Evolutionary conservation across 1,140 invertebrate species (phyloP).

Genomic region (Trichomalopsis sarcophagae): DNA sequence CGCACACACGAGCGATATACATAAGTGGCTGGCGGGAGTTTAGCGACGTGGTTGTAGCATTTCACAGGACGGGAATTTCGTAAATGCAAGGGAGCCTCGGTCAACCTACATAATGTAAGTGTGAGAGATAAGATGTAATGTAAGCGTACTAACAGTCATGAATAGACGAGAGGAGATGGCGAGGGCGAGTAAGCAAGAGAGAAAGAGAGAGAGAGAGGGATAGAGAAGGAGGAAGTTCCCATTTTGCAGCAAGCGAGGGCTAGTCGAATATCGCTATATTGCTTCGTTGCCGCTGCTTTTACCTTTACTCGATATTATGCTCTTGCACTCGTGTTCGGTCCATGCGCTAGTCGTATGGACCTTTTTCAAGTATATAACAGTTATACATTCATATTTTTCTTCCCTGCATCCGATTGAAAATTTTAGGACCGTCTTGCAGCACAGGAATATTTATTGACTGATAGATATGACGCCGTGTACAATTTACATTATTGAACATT

Average conservation of each 20-base stretch:
- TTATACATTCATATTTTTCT: not conserved
- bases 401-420: not conserved
- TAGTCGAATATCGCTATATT: constrained; percentile 8
- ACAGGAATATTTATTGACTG: no score
- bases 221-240: not conserved
- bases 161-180: constrained; percentile 52
- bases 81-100: constrained; percentile 40
- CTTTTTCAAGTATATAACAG: not conserved
- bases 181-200: not conserved
- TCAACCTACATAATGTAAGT: constrained; percentile 60
- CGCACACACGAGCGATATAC: not conserved
- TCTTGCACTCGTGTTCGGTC: not conserved
- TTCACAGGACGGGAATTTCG: constrained; percentile 39
- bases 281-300: constrained; percentile 2
- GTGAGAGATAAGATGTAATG: no score
- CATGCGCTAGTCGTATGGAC: not conserved
- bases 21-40: not conserved
- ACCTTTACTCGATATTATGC: not conserved
- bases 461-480: no score
- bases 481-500: no score
- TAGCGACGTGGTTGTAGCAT: constrained; percentile 10
- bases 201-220: constrained; percentile 5
- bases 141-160: constrained; percentile 60
- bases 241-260: constrained; percentile 25
- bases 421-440: no score